Conservation (phyloP, 2,797 vertebrate species). For the Cuculus canorus region DNA sequence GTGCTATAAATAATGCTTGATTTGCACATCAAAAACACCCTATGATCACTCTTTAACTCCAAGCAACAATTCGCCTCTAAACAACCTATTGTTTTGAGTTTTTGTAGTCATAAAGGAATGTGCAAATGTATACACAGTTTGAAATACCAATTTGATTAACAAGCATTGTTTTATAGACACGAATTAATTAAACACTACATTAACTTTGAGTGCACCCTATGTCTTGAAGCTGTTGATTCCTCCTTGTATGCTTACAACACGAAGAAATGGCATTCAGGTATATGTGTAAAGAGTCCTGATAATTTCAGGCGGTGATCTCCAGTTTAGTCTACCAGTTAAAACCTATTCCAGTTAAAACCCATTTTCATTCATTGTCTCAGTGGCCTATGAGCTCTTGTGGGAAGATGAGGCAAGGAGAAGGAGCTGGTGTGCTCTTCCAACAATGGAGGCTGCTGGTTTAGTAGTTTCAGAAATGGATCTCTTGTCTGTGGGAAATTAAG, state of each 20-base stretch:
- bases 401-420: neutral
- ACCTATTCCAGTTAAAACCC: neutral
- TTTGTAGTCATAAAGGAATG: neutral
- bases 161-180: neutral
- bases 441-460: neutral
- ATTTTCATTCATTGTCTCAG: neutral
- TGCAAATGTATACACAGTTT: neutral
- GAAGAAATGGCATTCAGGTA: neutral
- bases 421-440: neutral
- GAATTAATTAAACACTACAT: conserved; percentile 33
- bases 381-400: neutral
- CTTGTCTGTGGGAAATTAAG: neutral
- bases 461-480: neutral
- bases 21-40: neutral
- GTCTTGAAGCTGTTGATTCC: neutral
- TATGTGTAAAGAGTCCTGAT: neutral
- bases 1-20: neutral
- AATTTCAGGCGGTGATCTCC: neutral
- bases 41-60: neutral
- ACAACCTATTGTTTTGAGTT: neutral
- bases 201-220: neutral
- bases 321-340: neutral
- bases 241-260: neutral
- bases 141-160: conserved; percentile 35
- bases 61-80: neutral